These are phyloP conservation scores for Trachelipus rathkii DNA, from an alignment of 1,140 invertebrate genomes.

Conservation along the genomic window DNA sequence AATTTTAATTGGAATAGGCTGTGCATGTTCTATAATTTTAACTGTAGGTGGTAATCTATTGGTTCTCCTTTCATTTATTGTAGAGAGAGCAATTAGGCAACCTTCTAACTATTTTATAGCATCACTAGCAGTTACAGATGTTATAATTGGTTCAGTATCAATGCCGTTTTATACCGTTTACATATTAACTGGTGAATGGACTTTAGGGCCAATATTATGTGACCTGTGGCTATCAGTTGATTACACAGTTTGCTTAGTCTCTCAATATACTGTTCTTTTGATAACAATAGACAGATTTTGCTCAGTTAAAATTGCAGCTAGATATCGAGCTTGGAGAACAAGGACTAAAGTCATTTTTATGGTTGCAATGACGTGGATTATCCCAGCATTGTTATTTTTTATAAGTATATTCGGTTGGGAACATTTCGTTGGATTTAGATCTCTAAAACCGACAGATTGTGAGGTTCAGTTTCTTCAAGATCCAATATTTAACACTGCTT, in stretches of 20 bases:
- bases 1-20: conserved; percentile 78
- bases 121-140: conserved; percentile 93
- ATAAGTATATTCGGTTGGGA: conserved; percentile 99
- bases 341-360: conserved; percentile 86
- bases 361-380: conserved; percentile 82
- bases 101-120: conserved; percentile 99
- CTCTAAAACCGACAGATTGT: conserved; percentile 81
- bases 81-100: conserved; percentile 92
- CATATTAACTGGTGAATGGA: conserved; percentile 93
- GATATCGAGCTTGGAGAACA: conserved; percentile 95
- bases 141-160: conserved; percentile 92
- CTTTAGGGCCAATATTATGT: conserved; percentile 90
- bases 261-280: conserved; percentile 96
- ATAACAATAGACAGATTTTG: conserved; percentile 99
- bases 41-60: conserved; percentile 94
- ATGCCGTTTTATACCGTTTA: conserved; percentile 97
- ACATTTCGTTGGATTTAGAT: conserved; percentile 71
- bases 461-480: conserved; percentile 97
- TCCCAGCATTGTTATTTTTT: conserved; percentile 95
- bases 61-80: conserved; percentile 91
- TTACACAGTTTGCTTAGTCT: conserved; percentile 97
- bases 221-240: conserved; percentile 98
- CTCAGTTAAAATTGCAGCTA: conserved; percentile 97
- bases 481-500: conserved; percentile 91
- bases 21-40: conserved; percentile 81